Evolutionary conservation across 37 sponge, comb jelly and placozoan genomes (phyloP).

Genomic region (Halichondria panicea): DNA sequence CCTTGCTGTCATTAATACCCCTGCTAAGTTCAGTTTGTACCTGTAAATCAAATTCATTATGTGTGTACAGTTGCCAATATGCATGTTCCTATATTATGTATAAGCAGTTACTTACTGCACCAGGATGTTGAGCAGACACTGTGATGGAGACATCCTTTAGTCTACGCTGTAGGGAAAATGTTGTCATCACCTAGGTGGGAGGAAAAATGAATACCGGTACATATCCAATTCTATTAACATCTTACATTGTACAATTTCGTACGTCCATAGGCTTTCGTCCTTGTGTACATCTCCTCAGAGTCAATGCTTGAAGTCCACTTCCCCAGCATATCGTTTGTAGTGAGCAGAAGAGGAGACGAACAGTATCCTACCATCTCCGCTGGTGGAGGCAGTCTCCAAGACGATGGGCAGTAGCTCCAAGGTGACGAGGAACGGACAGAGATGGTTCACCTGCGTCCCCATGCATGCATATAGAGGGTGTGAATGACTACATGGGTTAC

Average conservation of each 20-base stretch:
- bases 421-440: constrained; percentile 67
- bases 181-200: constrained; percentile 64
- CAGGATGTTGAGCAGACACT: constrained; percentile 75
- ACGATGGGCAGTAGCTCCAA: constrained; percentile 76
- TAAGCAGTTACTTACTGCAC: constrained; percentile 46
- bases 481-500: too few relatives aligned
- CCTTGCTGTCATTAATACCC: too few relatives aligned
- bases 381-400: constrained; percentile 34
- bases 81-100: too few relatives aligned
- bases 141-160: constrained; percentile 39
- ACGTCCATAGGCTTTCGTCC: constrained; percentile 8
- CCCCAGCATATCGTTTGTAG: too few relatives aligned
- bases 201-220: too few relatives aligned
- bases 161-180: constrained; percentile 61
- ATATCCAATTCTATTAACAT: background rate
- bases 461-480: constrained; percentile 1
- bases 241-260: constrained; percentile 48
- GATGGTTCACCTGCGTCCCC: constrained; percentile 83
- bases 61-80: too few relatives aligned
- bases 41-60: constrained; percentile 15
- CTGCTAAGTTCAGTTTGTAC: constrained; percentile 34
- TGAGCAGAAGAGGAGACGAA: constrained; percentile 66
- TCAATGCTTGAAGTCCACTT: too few relatives aligned
- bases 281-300: too few relatives aligned
- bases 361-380: constrained; percentile 65